A percentile compares a stretch with the other conserved stretches of the same genome.
Evolutionary conservation across 2,797 vertebrate genomes (phyloP).

Genomic region (Cyclopterus lumpus): DNA sequence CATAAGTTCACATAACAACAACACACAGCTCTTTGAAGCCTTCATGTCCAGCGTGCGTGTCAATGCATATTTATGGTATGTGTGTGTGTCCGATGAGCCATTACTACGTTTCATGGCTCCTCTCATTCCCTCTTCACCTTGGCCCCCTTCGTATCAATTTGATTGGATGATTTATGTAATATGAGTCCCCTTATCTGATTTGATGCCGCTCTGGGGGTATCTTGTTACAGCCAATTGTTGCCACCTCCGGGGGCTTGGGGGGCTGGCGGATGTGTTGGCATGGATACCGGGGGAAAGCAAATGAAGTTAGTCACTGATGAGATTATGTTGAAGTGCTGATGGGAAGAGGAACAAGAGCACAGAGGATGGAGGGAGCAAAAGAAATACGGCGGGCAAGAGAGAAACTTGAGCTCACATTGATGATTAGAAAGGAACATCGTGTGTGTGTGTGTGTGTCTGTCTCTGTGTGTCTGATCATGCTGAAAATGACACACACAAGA

Average conservation of each 20-base stretch:
- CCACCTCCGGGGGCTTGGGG: conserved; percentile 89
- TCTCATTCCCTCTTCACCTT: conserved; percentile 68
- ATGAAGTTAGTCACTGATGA: conserved; percentile 96
- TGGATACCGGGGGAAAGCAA: conserved; percentile 93
- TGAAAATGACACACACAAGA: conserved; percentile 32
- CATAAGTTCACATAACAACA: background rate
- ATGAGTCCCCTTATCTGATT: conserved; percentile 95
- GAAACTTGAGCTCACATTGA: conserved; percentile 72
- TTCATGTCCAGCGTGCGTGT: conserved; percentile 26
- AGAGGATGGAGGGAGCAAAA: conserved; percentile 48
- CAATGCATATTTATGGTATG: conserved; percentile 37
- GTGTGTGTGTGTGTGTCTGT: conserved; percentile 25
- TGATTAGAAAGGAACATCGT: conserved; percentile 49
- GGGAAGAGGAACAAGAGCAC: conserved; percentile 85
- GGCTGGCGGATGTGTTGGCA: conserved; percentile 92
- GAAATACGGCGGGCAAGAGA: conserved; percentile 44
- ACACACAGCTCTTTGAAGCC: background rate
- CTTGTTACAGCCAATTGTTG: conserved; percentile 95
- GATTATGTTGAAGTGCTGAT: conserved; percentile 96
- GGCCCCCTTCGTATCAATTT: conserved; percentile 84
- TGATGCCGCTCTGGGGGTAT: conserved; percentile 93
- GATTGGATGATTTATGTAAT: conserved; percentile 93
- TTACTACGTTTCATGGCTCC: conserved; percentile 67
- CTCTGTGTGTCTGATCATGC: background rate
- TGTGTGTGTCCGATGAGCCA: conserved; percentile 59